phyloP scores from a whole-genome alignment of 2,113 vertebrate genomes.

The Callorhinus ursinus region DNA sequence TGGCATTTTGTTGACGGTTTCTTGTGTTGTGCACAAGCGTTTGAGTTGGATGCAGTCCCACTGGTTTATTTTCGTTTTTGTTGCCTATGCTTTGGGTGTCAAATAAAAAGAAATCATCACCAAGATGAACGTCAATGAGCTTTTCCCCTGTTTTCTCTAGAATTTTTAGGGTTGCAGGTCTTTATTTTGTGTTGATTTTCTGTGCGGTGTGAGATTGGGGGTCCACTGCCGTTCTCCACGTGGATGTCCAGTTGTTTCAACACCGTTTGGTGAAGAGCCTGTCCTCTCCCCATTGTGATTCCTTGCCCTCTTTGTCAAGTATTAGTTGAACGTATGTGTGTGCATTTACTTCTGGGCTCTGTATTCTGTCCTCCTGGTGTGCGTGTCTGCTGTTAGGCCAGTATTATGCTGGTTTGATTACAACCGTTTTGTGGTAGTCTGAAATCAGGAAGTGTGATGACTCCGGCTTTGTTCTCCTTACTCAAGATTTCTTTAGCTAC shows the following conservation, averaged over 20 bases:
- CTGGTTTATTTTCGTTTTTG: background rate
- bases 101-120: background rate
- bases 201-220: background rate
- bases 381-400: too few relatives aligned
- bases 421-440: rapidly evolving
- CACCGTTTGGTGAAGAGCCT: background rate
- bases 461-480: background rate
- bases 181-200: background rate
- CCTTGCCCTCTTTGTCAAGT: too few relatives aligned
- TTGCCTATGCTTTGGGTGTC: background rate
- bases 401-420: background rate
- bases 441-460: background rate
- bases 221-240: background rate
- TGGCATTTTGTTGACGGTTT: too few relatives aligned
- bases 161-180: background rate
- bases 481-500: background rate
- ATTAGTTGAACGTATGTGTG: rapidly evolving
- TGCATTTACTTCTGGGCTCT: background rate
- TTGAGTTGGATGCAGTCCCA: background rate
- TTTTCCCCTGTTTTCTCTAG: background rate
- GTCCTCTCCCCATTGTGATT: rapidly evolving
- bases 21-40: background rate
- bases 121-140: background rate
- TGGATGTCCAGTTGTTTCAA: background rate
- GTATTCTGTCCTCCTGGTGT: rapidly evolving